Percentiles rank a stretch among this genome's conserved stretches.
Conservation (phyloP, 2,888 invertebrate species). For the Drosophila heteroneura region DNA sequence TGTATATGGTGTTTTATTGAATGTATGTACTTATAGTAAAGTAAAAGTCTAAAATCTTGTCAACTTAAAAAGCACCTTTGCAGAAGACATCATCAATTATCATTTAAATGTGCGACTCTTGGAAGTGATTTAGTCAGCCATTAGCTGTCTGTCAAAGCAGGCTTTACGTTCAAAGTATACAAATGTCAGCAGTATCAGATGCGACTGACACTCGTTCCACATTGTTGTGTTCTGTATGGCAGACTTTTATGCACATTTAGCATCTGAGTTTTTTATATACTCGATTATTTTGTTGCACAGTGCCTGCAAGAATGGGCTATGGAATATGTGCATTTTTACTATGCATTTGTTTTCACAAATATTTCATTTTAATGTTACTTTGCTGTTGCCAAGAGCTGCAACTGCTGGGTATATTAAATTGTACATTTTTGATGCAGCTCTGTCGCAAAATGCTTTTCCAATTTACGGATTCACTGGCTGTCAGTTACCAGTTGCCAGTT, state of each 20-base stretch:
- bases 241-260: slow-evolving; percentile 34
- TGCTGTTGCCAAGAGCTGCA: slow-evolving; percentile 53
- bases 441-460: slow-evolving; percentile 59
- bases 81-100: not conserved
- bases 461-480: slow-evolving; percentile 43
- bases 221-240: slow-evolving; percentile 5
- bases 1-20: not conserved
- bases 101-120: slow-evolving; percentile 23
- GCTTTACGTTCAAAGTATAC: slow-evolving; percentile 18
- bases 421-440: slow-evolving; percentile 60
- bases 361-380: slow-evolving; percentile 27
- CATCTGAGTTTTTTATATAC: slow-evolving; percentile 40
- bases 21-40: not conserved
- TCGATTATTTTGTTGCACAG: slow-evolving; percentile 49
- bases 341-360: slow-evolving; percentile 18
- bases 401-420: slow-evolving; percentile 43
- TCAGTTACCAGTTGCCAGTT: slow-evolving; percentile 37
- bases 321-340: slow-evolving; percentile 47
- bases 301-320: slow-evolving; percentile 30
- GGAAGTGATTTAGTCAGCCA: slow-evolving; percentile 47
- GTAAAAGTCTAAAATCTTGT: not conserved
- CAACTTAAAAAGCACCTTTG: not conserved
- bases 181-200: slow-evolving; percentile 7
- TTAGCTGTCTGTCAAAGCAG: slow-evolving; percentile 48
- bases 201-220: slow-evolving; percentile 8